Percentiles rank a stretch among this genome's conserved stretches.
phyloP scores from a whole-genome alignment of 2,888 invertebrate species.

The Globia sparganii region DNA sequence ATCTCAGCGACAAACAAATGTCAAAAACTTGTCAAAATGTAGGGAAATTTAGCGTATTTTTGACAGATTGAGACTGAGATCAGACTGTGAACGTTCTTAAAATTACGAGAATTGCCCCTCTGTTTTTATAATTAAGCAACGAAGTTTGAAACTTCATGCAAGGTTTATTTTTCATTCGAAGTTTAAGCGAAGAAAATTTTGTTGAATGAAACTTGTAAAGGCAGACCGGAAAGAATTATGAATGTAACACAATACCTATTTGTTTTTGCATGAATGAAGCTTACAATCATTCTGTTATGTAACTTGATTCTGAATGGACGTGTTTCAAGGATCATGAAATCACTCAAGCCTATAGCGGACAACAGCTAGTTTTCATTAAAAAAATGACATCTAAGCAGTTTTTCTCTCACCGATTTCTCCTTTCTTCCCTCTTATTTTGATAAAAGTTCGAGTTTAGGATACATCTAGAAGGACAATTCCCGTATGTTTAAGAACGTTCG shows the following conservation, averaged over 20 bases:
- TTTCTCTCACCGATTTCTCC: background rate
- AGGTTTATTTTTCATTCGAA: slow-evolving; percentile 6
- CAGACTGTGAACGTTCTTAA: too few species aligned
- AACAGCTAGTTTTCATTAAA: background rate
- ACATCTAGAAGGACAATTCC: too few species aligned
- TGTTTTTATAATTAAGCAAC: slow-evolving; percentile 15
- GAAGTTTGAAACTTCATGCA: slow-evolving; percentile 19
- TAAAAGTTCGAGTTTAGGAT: background rate
- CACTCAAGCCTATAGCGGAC: background rate
- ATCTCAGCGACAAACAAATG: too few species aligned
- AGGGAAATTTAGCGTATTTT: too few species aligned
- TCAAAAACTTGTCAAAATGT: too few species aligned
- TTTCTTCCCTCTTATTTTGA: background rate
- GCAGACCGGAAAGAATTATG: slow-evolving; percentile 16
- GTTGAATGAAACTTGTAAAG: slow-evolving; percentile 20
- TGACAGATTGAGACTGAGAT: too few species aligned
- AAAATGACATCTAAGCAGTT: background rate
- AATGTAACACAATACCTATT: slow-evolving; percentile 20
- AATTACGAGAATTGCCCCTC: too few species aligned
- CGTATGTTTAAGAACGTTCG: too few species aligned
- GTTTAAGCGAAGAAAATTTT: slow-evolving; percentile 19
- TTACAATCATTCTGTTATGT: slow-evolving; percentile 32
- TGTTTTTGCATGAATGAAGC: slow-evolving; percentile 32
- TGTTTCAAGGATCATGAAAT: slow-evolving; percentile 23
- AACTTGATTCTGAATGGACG: slow-evolving; percentile 28